Base-by-base conservation (phyloP, 2,113 vertebrate genomes). In the Megaceryle maxima region DNA sequence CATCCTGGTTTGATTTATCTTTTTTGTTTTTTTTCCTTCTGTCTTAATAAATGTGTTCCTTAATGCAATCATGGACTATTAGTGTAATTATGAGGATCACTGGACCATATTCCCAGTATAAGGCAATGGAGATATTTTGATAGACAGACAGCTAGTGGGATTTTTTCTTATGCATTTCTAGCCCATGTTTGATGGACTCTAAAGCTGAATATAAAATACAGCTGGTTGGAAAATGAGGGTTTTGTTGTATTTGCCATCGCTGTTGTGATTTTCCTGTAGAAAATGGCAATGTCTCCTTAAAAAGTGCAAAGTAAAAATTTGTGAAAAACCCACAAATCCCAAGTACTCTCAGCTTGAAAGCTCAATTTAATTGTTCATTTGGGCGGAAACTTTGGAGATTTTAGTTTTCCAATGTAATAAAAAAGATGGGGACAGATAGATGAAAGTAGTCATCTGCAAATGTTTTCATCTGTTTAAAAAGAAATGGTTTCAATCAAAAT, bases 101-200 rank as follows among this genome's bases (percentile, higher is more conserved):
- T 46, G 56, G 19, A 41, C 10, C 28, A 35, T 33, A 68, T 28
- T 83, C 37, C 53, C 37, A 57, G 63, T 18, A 33, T 24, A 63
- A 88, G 73, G 31, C 59, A 48, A n/a, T 51, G 33, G 51, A 75
- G 37, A 44, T 44, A 24, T 7, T 68, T 69, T 5, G 64, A n/a
- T 4, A 69, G 55, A 1, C 8, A 66, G 29, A 5, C 46, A 81
- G 10, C 18, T 84, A 0, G 0, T 60, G 13, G 3, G 9, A 16
- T 50, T 67, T 46, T 51, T 51, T 22, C 28, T 83, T 31, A 63
- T 73, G 8, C 73, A 12, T 77, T 93, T 90, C 33, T 68, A 62
- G 20, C 39, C 29, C 21, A 20, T 10, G 6, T 48, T 48, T 75
- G 29, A 22, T 56, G 29, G 48, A 75, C 35, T 64, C 11, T 63